A percentile compares a stretch with the other conserved stretches of the same genome.
Conservation (phyloP, 2,888 invertebrate species). For the Macropis europaea region DNA sequence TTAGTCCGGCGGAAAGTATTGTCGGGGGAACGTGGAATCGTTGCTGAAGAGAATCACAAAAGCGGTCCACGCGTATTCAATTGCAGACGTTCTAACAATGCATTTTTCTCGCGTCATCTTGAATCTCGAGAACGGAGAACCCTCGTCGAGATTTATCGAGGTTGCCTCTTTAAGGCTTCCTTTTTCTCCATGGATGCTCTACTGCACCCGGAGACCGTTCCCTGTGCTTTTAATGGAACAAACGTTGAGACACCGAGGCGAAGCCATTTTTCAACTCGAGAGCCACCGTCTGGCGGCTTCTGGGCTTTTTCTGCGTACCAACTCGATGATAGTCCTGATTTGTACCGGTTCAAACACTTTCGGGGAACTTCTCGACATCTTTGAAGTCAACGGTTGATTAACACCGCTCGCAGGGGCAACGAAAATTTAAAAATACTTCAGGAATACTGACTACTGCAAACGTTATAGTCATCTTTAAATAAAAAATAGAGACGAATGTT, state of each 20-base stretch:
- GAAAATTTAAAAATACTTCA: too few relatives aligned
- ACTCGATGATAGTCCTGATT: background rate
- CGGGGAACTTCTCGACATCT: too few relatives aligned
- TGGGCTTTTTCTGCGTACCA: conserved; percentile 16
- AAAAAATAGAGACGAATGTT: too few relatives aligned
- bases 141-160: conserved; percentile 60
- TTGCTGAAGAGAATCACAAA: background rate
- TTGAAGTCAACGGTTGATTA: too few relatives aligned
- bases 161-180: conserved; percentile 53
- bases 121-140: conserved; percentile 33
- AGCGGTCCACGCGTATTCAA: conserved; percentile 1
- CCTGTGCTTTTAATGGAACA: conserved; percentile 61
- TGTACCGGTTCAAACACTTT: too few relatives aligned
- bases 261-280: conserved; percentile 51
- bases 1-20: background rate
- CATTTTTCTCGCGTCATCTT: conserved; percentile 53
- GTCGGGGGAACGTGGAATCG: background rate
- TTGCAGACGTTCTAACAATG: conserved; percentile 31
- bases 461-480: too few relatives aligned
- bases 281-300: conserved; percentile 45
- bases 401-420: too few relatives aligned
- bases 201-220: conserved; percentile 52
- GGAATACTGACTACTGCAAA: too few relatives aligned
- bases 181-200: conserved; percentile 46
- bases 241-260: conserved; percentile 59